These are phyloP conservation scores for Trachelus tabidus DNA, from an alignment of 2,888 invertebrate genomes.

Conservation along the genomic window DNA sequence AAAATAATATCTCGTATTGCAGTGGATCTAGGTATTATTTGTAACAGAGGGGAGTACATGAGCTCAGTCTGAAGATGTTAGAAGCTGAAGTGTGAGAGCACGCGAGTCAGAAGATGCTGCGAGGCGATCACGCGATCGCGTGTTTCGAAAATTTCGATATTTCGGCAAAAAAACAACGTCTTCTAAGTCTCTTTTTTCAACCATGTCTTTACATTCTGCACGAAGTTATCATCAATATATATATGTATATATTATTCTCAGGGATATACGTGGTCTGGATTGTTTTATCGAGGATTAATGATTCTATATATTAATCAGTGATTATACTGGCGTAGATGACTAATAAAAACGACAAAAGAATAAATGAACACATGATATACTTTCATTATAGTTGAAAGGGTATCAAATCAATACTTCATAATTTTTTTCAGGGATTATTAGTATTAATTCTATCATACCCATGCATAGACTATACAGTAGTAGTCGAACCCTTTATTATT, in stretches of 20 bases:
- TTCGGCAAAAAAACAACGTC: background rate
- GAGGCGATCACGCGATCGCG: background rate
- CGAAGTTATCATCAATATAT: background rate
- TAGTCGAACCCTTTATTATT: conserved; percentile 18
- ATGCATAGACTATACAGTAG: background rate
- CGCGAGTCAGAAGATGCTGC: background rate
- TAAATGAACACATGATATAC: background rate
- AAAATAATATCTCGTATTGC: background rate
- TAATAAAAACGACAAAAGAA: background rate
- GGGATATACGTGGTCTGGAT: background rate
- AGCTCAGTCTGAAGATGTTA: background rate
- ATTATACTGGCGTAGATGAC: background rate
- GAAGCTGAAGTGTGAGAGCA: background rate
- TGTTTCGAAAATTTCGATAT: background rate
- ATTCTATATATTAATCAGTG: background rate
- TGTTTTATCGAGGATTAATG: background rate
- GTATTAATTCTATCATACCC: background rate
- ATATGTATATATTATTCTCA: background rate
- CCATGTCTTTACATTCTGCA: background rate
- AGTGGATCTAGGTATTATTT: background rate
- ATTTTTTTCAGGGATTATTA: background rate
- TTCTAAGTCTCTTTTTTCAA: background rate
- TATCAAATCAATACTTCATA: background rate
- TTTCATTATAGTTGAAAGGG: background rate
- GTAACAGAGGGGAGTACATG: background rate